Evolutionary conservation across 2,888 invertebrate species (phyloP).

Genomic region (Cheilosia variabilis): DNA sequence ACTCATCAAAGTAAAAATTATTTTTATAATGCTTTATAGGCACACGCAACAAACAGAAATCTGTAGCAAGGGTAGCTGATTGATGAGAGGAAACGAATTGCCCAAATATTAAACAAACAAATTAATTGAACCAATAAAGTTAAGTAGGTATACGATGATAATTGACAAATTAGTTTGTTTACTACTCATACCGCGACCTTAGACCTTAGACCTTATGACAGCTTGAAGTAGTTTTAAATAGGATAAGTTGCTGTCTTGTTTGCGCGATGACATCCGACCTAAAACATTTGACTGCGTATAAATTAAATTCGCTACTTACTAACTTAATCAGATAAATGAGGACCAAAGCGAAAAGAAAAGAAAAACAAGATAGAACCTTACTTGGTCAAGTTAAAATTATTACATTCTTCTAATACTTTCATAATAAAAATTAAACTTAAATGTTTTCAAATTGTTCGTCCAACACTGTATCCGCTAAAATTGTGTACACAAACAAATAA

Average conservation of each 20-base stretch:
- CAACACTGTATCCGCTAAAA: conserved; percentile 35
- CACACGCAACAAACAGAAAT: too few species aligned
- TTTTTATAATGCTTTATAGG: too few species aligned
- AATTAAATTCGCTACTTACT: not conserved
- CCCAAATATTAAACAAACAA: not conserved
- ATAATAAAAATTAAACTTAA: not conserved
- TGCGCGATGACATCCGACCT: not conserved
- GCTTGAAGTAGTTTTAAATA: not conserved
- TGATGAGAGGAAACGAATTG: not conserved
- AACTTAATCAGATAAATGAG: not conserved
- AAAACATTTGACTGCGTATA: not conserved
- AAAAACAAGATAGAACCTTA: not conserved
- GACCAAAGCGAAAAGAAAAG: not conserved
- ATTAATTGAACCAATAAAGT: not conserved
- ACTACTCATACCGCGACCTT: not conserved
- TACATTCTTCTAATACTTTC: conserved; percentile 36
- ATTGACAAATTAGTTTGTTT: conserved; percentile 14
- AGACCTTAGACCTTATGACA: conserved; percentile 7
- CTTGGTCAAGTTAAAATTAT: conserved; percentile 12
- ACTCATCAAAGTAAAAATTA: too few species aligned
- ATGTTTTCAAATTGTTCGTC: not conserved
- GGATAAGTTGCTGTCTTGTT: not conserved
- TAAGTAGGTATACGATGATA: not conserved
- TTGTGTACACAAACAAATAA: conserved; percentile 8
- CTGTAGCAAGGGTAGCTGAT: too few species aligned